Conservation (phyloP, 2,113 vertebrate genomes). For the Gavialis gangeticus region DNA sequence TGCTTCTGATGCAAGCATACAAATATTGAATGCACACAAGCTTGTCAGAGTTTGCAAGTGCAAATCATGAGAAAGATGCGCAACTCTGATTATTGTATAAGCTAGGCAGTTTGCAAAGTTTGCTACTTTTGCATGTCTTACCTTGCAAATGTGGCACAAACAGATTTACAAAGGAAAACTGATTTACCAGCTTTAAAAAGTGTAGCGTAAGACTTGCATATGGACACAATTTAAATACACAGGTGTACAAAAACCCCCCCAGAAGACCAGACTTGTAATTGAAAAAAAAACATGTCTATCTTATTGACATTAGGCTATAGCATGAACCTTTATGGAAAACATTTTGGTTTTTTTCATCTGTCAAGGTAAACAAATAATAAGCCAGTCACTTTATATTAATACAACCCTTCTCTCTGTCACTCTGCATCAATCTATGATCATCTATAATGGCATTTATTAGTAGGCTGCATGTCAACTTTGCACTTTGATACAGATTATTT, state of each 20-base stretch:
- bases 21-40: not conserved
- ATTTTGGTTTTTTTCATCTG: constrained; percentile 46
- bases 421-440: constrained; percentile 50
- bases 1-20: not conserved
- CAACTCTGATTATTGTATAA: not conserved
- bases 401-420: constrained; percentile 38
- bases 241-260: not conserved
- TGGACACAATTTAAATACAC: not conserved
- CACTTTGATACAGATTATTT: constrained; percentile 4
- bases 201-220: not conserved
- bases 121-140: not conserved
- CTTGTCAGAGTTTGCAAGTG: not conserved
- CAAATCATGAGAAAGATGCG: not conserved
- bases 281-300: not conserved
- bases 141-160: not conserved
- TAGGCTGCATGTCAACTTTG: constrained; percentile 27
- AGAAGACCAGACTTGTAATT: not conserved
- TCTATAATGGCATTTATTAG: constrained; percentile 30
- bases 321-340: constrained; percentile 31
- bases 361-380: constrained; percentile 58
- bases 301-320: not conserved
- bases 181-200: not conserved
- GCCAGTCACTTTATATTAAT: constrained; percentile 50
- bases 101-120: not conserved
- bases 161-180: not conserved